Base-by-base conservation (phyloP, 1,140 invertebrate species). In the Neotoxoptera formosana region DNA sequence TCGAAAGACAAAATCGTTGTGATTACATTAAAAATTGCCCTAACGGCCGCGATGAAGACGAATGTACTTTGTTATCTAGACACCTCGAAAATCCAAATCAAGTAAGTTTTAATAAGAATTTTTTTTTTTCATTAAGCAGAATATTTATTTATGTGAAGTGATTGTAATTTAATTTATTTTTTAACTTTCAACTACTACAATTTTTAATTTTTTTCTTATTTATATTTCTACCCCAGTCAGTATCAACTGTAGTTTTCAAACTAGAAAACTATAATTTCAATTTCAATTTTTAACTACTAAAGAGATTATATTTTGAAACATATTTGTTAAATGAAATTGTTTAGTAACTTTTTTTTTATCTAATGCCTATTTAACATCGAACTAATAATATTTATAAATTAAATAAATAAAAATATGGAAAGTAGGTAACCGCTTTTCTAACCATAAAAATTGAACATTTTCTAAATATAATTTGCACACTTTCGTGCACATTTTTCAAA, bases 31-130 rank as follows among this genome's bases (percentile, higher is more conserved):
- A 94, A 30, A 96, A 98, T 92, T 98, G 97, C 94, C 94, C 95
- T 0, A 98, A 97, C 94, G 96, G 96, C n/a, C 97, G 96, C 94
- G 97, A 98, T 94, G 97, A 98, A 95, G 94, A 95, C 14, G 97
- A 97, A 93, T 98, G 97, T 94, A 93, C 93, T 34, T 88, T 94
- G 25, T 81, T 94, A 30, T 94, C 94, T 41, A 94, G 94, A 36
- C 47, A 45, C 23, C n/a, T 94, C 20, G 45, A 89, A 45, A 53
- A 93, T 89, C 56, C 94, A 3, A 87, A 94, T 91, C 86, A 94
- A n/a, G 94, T 94, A 56, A 56, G 94, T 91, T 0, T 47, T 4
- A 1, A 86, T 86, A 7, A 86, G 25, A 47, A n/a, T 47, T 25
- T 89, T 11, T 48, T 34, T 51, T 88, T 45, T 47, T 25, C 3